phyloP scores from a whole-genome alignment of 2,113 vertebrate species.

The Ptilonorhynchus violaceus region DNA sequence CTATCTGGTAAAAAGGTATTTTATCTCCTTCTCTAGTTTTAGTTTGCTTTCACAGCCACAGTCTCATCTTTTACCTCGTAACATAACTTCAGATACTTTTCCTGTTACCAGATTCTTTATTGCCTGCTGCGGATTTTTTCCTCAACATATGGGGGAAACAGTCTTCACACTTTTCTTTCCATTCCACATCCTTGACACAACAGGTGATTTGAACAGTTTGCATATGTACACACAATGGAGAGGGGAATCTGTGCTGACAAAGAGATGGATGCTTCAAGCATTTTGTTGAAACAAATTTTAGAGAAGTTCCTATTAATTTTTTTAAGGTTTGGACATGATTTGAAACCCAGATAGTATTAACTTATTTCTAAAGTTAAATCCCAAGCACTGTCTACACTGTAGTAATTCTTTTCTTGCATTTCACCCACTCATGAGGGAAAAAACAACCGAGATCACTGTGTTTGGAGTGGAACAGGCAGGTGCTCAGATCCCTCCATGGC shows the following conservation, averaged over 20 bases:
- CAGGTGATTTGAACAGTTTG: neutral
- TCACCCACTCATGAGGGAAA: neutral
- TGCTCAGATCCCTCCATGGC: neutral
- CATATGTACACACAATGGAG: neutral
- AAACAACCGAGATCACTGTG: neutral
- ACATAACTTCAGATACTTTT: conserved; percentile 13
- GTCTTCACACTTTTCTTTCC: conserved; percentile 4
- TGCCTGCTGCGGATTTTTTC: conserved; percentile 14
- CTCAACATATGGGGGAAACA: conserved; percentile 16
- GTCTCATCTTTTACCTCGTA: conserved; percentile 9
- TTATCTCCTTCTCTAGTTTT: neutral
- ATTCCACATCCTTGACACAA: conserved; percentile 21
- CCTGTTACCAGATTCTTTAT: neutral
- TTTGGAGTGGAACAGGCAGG: neutral
- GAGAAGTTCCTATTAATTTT: neutral
- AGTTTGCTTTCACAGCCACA: neutral
- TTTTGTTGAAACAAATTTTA: neutral
- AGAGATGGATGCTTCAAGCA: neutral
- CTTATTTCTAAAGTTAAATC: neutral
- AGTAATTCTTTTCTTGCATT: neutral
- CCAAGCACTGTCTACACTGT: neutral
- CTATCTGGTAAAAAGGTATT: neutral
- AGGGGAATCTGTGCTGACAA: neutral
- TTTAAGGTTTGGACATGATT: neutral
- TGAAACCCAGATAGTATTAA: neutral